Percentiles rank a stretch among this genome's conserved stretches.
Conservation (phyloP, 2,113 vertebrate genomes). For the Podarcis muralis region DNA sequence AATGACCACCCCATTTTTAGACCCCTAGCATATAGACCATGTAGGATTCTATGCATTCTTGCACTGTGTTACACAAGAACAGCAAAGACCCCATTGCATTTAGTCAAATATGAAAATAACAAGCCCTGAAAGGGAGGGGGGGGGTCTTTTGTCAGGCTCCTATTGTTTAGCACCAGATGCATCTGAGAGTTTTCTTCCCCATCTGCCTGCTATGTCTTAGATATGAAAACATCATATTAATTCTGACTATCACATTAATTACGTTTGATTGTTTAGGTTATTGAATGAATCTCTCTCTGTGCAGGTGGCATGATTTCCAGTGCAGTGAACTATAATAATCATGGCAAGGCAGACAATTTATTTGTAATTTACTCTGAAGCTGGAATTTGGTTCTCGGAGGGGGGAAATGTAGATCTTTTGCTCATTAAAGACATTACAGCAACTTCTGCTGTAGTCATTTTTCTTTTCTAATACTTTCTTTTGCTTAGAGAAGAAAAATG, state of each 20-base stretch:
- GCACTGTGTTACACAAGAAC: slow-evolving; percentile 50
- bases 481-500: slow-evolving; percentile 70
- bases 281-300: slow-evolving; percentile 56
- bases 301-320: slow-evolving; percentile 64
- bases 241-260: slow-evolving; percentile 73
- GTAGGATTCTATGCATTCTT: slow-evolving; percentile 38
- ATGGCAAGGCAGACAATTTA: slow-evolving; percentile 63
- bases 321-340: slow-evolving; percentile 54
- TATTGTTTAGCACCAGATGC: slow-evolving; percentile 71
- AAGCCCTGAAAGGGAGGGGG: slow-evolving; percentile 57
- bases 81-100: background rate
- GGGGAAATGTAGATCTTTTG: slow-evolving; percentile 60
- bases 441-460: slow-evolving; percentile 69
- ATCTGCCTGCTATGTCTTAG: slow-evolving; percentile 73
- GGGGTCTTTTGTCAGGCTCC: slow-evolving; percentile 53
- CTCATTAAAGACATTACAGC: slow-evolving; percentile 69
- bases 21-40: background rate
- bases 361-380: slow-evolving; percentile 69
- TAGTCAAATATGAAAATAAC: slow-evolving; percentile 71
- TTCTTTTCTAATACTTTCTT: slow-evolving; percentile 49
- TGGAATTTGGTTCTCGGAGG: slow-evolving; percentile 57
- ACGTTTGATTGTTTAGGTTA: slow-evolving; percentile 65
- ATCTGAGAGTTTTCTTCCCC: slow-evolving; percentile 61
- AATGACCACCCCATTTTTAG: no score
- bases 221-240: slow-evolving; percentile 75